phyloP scores from a whole-genome alignment of 2,113 vertebrate genomes.

The Carassius gibelio region DNA sequence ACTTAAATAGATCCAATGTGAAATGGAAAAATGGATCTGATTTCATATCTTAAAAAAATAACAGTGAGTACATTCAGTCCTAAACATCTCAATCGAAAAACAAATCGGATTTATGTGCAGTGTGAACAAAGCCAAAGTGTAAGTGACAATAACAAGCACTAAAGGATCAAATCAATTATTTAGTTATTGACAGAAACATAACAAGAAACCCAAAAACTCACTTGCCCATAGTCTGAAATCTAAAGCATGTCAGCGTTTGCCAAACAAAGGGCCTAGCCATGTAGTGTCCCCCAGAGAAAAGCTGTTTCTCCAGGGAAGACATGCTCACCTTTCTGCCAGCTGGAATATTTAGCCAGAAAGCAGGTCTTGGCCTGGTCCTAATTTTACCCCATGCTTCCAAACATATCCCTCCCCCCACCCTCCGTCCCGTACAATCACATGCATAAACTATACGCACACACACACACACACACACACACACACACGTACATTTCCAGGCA shows the following conservation, averaged over 20 bases:
- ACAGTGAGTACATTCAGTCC: background rate
- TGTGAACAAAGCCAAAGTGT: background rate
- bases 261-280: slow-evolving; percentile 31
- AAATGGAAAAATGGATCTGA: background rate
- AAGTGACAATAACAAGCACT: slow-evolving; percentile 7
- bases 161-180: slow-evolving; percentile 37
- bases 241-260: background rate
- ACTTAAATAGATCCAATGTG: background rate
- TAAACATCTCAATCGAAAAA: background rate
- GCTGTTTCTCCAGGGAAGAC: background rate
- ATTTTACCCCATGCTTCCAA: slow-evolving; percentile 33
- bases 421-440: too few species aligned
- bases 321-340: slow-evolving; percentile 21
- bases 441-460: background rate
- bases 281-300: slow-evolving; percentile 24
- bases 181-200: background rate
- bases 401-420: background rate
- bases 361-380: slow-evolving; percentile 48
- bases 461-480: background rate
- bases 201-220: background rate
- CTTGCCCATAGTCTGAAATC: background rate
- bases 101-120: background rate
- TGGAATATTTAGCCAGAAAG: slow-evolving; percentile 39
- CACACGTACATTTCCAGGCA: slow-evolving; percentile 6
- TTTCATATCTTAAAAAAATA: background rate